Conservation (phyloP, 2,797 vertebrate species). For the Bradypodion ventrale region DNA sequence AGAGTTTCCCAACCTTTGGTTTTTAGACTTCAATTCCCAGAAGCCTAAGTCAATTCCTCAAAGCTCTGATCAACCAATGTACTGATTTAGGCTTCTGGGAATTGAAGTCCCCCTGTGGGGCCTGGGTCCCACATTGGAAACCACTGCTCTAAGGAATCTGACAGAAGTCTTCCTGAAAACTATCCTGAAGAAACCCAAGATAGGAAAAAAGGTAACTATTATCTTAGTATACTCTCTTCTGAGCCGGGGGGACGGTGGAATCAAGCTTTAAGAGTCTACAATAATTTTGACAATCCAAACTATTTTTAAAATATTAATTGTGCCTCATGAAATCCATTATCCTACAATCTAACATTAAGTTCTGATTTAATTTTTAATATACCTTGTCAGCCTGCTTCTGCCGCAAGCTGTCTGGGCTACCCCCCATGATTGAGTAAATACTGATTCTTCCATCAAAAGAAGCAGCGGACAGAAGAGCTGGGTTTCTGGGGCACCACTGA, state of each 20-base stretch:
- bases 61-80: too few species aligned
- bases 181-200: background rate
- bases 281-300: background rate
- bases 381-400: slow-evolving; percentile 92
- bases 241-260: background rate
- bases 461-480: slow-evolving; percentile 91
- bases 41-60: too few species aligned
- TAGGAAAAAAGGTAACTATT: background rate
- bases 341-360: background rate
- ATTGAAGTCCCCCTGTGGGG: too few species aligned
- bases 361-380: slow-evolving; percentile 10
- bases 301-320: background rate
- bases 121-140: too few species aligned
- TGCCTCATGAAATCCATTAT: background rate
- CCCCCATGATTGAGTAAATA: slow-evolving; percentile 96
- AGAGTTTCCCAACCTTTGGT: too few species aligned
- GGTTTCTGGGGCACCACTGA: slow-evolving; percentile 97
- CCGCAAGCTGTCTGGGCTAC: slow-evolving; percentile 81
- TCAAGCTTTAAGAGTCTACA: background rate
- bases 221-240: background rate
- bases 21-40: too few species aligned
- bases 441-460: slow-evolving; percentile 91
- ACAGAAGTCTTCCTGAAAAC: too few species aligned
- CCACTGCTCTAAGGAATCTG: too few species aligned
- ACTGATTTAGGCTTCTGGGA: too few species aligned